Evolutionary conservation across 92 coral and sea anemone species (phyloP).

Genomic region (Metridium senile): DNA sequence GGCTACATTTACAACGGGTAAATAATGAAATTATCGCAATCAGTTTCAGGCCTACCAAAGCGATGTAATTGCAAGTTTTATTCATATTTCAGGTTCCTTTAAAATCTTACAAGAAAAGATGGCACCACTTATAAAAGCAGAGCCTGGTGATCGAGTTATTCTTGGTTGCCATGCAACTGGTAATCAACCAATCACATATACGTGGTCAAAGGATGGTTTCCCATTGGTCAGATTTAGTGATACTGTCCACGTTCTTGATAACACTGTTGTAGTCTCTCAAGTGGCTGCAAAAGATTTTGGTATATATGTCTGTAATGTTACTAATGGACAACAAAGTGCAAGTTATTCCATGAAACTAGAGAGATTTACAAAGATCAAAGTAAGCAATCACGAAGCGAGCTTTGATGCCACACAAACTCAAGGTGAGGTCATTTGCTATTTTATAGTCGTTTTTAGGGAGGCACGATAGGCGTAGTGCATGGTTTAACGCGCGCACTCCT

Average conservation of each 20-base stretch:
- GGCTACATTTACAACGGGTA: too few relatives aligned
- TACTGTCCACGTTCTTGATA: not conserved
- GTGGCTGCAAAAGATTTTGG: not conserved
- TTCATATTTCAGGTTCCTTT: not conserved
- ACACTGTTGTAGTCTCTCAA: not conserved
- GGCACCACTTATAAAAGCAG: not conserved
- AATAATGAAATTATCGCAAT: too few relatives aligned
- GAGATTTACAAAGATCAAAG: not conserved
- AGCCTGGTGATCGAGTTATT: not conserved
- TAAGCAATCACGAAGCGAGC: not conserved
- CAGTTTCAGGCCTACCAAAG: too few relatives aligned
- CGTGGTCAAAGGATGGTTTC: constrained; percentile 10
- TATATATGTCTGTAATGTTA: not conserved
- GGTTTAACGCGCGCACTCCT: too few relatives aligned
- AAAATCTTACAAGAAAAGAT: not conserved
- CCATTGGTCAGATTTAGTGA: not conserved
- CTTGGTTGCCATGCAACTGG: constrained; percentile 13
- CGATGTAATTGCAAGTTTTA: not conserved
- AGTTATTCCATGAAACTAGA: not conserved
- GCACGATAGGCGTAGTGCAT: too few relatives aligned
- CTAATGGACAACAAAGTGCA: constrained; percentile 2
- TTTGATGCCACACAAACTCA: not conserved
- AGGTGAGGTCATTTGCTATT: too few relatives aligned
- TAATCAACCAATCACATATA: constrained; percentile 11
- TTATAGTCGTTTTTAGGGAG: too few relatives aligned